phyloP scores from a whole-genome alignment of 2,113 vertebrate genomes.

The Charina bottae region DNA sequence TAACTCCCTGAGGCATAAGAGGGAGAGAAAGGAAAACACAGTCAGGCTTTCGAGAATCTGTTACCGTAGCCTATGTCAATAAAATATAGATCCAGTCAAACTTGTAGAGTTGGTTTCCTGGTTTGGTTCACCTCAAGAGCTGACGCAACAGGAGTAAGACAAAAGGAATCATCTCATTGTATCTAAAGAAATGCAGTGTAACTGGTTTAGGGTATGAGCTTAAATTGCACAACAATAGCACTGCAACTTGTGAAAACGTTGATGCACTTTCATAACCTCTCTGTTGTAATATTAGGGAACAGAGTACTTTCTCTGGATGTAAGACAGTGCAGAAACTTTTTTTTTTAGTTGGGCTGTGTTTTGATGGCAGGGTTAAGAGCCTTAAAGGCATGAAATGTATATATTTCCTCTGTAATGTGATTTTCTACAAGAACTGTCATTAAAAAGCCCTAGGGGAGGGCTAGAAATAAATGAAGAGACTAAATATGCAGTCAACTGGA shows the following conservation, averaged over 20 bases:
- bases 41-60: neutral
- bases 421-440: neutral
- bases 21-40: neutral
- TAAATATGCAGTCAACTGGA: neutral
- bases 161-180: accelerated
- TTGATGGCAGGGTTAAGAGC: neutral
- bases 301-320: neutral
- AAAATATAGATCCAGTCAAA: neutral
- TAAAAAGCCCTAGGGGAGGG: neutral
- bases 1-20: neutral
- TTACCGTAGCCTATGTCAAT: neutral
- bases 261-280: slow-evolving; percentile 12
- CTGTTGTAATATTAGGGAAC: slow-evolving; percentile 1
- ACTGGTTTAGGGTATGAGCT: slow-evolving; percentile 14
- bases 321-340: neutral
- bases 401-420: neutral
- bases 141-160: neutral
- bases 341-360: neutral
- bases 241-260: neutral
- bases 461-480: neutral
- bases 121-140: neutral
- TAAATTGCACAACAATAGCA: neutral
- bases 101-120: neutral
- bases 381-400: neutral
- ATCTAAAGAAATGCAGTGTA: neutral